These are phyloP conservation scores for Gyrodactylus salaris DNA, from an alignment of 1,140 invertebrate species.

Conservation along the genomic window DNA sequence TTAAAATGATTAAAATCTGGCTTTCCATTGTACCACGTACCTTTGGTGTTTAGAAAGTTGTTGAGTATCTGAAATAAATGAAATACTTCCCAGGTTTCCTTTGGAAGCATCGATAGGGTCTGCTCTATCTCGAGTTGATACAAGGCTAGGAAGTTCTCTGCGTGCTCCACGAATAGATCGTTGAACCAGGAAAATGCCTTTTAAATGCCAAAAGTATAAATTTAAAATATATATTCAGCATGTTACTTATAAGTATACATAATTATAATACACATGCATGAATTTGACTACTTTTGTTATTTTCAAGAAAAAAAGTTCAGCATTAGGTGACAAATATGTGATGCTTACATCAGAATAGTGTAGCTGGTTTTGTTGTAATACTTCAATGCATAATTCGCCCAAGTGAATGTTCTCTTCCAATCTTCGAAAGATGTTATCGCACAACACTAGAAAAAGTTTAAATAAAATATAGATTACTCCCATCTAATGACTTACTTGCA, in stretches of 20 bases:
- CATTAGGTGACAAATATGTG: too few species aligned
- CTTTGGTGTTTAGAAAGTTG: neutral
- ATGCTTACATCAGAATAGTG: slow-evolving; percentile 80
- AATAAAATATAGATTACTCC: neutral
- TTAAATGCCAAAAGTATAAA: too few species aligned
- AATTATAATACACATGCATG: too few species aligned
- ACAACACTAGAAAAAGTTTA: neutral
- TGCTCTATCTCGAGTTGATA: neutral
- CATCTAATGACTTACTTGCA: too few species aligned
- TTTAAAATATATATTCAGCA: too few species aligned
- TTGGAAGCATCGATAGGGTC: neutral
- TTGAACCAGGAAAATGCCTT: slow-evolving; percentile 99
- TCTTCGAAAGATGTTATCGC: slow-evolving; percentile 21
- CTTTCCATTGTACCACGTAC: too few species aligned
- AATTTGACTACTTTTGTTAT: too few species aligned
- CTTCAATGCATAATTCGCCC: slow-evolving; percentile 80
- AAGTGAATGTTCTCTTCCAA: slow-evolving; percentile 81
- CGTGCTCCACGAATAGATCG: slow-evolving; percentile 86
- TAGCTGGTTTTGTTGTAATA: slow-evolving; percentile 92
- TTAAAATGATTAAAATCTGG: too few species aligned
- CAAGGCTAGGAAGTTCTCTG: slow-evolving; percentile 24
- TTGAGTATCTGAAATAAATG: neutral
- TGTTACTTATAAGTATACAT: too few species aligned
- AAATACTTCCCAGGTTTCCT: neutral
- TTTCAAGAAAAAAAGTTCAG: too few species aligned